Conservation (phyloP, 2,888 invertebrate genomes). For the Schizotus pectinicornis region DNA sequence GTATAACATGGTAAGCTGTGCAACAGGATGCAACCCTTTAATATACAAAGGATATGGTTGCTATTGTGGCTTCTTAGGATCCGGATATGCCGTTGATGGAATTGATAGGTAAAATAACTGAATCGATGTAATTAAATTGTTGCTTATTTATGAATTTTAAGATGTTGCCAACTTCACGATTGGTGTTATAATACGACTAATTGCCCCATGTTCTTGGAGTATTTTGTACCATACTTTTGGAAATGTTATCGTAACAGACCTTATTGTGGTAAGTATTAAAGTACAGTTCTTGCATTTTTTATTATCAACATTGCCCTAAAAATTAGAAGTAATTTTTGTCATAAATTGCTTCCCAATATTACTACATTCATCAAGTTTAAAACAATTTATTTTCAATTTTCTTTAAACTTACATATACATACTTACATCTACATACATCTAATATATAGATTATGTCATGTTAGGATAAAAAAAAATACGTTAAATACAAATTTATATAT, state of each 20-base stretch:
- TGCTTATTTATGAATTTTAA: constrained; percentile 48
- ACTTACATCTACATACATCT: too few species aligned
- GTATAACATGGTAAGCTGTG: constrained; percentile 86
- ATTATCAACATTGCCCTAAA: too few species aligned
- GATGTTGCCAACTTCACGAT: constrained; percentile 86
- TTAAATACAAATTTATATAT: too few species aligned
- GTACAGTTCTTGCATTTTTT: too few species aligned
- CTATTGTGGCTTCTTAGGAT: constrained; percentile 87
- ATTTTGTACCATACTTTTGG: constrained; percentile 89
- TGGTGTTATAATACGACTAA: constrained; percentile 81
- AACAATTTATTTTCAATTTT: not conserved
- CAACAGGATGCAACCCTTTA: constrained; percentile 84
- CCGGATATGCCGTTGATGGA: constrained; percentile 78
- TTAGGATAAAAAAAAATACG: too few species aligned
- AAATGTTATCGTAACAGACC: constrained; percentile 80
- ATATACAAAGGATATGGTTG: constrained; percentile 88
- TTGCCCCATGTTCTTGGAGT: constrained; percentile 81
- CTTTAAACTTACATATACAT: too few species aligned
- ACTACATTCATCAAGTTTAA: not conserved
- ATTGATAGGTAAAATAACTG: constrained; percentile 70
- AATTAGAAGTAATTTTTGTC: too few species aligned
- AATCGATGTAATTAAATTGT: not conserved
- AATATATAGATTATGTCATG: too few species aligned
- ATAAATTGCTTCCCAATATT: not conserved
- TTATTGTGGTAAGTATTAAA: constrained; percentile 74